phyloP scores from a whole-genome alignment of 1,140 invertebrate species.

The Gryon sp. region DNA sequence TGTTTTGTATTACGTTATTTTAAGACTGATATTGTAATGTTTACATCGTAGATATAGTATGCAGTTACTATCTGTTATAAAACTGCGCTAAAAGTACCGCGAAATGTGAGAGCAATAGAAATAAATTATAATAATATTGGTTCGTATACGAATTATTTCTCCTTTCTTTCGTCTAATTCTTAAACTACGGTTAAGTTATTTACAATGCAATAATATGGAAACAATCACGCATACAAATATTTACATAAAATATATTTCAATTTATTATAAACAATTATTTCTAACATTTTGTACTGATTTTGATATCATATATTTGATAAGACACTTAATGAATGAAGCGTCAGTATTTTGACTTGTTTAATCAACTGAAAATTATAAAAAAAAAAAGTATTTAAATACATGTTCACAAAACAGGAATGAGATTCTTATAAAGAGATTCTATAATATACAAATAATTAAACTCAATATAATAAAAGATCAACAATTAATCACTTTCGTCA shows the following conservation, averaged over 20 bases:
- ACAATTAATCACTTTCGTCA: conserved; percentile 60
- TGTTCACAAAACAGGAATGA: too few relatives aligned
- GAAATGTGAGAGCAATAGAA: conserved; percentile 38
- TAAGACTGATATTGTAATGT: conserved; percentile 46
- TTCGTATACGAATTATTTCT: too few relatives aligned
- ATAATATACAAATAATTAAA: too few relatives aligned
- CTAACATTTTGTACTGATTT: conserved; percentile 2
- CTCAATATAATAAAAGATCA: neutral
- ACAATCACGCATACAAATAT: too few relatives aligned
- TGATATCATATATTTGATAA: too few relatives aligned
- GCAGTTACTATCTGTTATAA: conserved; percentile 9
- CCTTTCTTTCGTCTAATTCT: neutral
- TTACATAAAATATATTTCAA: conserved; percentile 1
- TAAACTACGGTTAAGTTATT: too few relatives aligned
- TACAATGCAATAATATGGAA: too few relatives aligned
- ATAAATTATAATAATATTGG: neutral
- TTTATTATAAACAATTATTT: neutral
- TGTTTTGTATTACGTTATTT: conserved; percentile 18
- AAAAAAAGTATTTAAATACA: too few relatives aligned
- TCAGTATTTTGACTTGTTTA: too few relatives aligned
- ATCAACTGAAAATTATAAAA: too few relatives aligned
- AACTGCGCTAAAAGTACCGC: conserved; percentile 12
- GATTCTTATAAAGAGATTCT: too few relatives aligned
- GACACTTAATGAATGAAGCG: too few relatives aligned
- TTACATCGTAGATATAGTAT: conserved; percentile 10